Conservation (phyloP, 2,113 vertebrate species). For the Silurus asotus region DNA sequence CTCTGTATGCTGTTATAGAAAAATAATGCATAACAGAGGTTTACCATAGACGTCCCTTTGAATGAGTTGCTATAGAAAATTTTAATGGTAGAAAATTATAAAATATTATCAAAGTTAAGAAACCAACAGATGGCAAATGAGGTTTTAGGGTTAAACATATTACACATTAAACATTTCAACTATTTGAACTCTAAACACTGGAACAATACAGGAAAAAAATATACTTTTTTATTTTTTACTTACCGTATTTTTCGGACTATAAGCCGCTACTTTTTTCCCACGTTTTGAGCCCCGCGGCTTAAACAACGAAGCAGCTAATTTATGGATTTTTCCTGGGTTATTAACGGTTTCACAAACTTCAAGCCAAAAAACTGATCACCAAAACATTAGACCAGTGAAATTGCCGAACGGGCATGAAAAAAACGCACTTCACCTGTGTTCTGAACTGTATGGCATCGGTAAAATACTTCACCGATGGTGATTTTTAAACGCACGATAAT, state of each 20-base stretch:
- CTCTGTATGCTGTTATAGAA: not conserved
- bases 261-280: too few relatives aligned
- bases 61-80: not conserved
- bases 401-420: too few relatives aligned
- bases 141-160: not conserved
- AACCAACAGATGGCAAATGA: not conserved
- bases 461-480: too few relatives aligned
- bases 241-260: not conserved
- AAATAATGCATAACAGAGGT: not conserved
- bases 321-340: too few relatives aligned
- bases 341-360: too few relatives aligned
- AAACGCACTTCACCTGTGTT: too few relatives aligned
- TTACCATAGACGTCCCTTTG: not conserved
- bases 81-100: not conserved
- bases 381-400: too few relatives aligned
- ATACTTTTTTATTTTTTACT: not conserved
- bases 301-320: too few relatives aligned
- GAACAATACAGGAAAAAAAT: not conserved
- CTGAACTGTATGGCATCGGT: too few relatives aligned
- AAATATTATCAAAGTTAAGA: not conserved
- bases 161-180: not conserved
- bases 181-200: not conserved
- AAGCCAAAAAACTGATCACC: too few relatives aligned
- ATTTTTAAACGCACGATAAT: too few relatives aligned
- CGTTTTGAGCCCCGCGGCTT: too few relatives aligned